phyloP scores from a whole-genome alignment of 2,888 invertebrate genomes.

The Parnassius apollo region DNA sequence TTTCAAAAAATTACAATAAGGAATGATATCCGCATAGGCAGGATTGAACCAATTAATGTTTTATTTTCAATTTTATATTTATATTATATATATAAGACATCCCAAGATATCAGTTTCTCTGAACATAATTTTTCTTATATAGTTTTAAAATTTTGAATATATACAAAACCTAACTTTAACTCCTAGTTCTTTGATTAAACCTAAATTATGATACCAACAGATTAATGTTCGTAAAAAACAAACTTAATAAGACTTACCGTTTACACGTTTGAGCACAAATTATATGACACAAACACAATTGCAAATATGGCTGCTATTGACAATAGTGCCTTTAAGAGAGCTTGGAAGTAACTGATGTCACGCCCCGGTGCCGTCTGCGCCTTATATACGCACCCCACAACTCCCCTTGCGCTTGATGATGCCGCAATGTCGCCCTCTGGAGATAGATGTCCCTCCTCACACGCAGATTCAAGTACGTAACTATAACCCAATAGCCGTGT shows the following conservation, averaged over 20 bases:
- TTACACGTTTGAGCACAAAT: conserved; percentile 48
- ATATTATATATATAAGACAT: too few species aligned
- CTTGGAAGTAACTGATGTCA: conserved; percentile 59
- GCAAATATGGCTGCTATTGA: conserved; percentile 42
- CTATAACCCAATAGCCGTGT: conserved; percentile 46
- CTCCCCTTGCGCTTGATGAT: conserved; percentile 51
- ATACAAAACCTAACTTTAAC: too few species aligned
- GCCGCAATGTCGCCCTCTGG: conserved; percentile 66
- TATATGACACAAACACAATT: conserved; percentile 59
- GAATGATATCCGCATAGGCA: too few species aligned
- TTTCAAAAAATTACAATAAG: too few species aligned
- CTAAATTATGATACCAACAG: too few species aligned
- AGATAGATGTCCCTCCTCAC: conserved; percentile 50
- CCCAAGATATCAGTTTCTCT: too few species aligned
- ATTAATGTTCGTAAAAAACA: too few species aligned
- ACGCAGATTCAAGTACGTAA: conserved; percentile 40
- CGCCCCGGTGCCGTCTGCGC: conserved; percentile 55
- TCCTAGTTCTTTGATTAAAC: too few species aligned
- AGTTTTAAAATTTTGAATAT: too few species aligned
- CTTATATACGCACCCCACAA: conserved; percentile 69
- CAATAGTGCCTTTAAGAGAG: conserved; percentile 54
- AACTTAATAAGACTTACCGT: conserved; percentile 51
- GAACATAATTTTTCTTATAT: too few species aligned
- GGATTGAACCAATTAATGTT: too few species aligned
- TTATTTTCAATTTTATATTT: too few species aligned